phyloP scores from a whole-genome alignment of 2,113 vertebrate species.

The Junco hyemalis region DNA sequence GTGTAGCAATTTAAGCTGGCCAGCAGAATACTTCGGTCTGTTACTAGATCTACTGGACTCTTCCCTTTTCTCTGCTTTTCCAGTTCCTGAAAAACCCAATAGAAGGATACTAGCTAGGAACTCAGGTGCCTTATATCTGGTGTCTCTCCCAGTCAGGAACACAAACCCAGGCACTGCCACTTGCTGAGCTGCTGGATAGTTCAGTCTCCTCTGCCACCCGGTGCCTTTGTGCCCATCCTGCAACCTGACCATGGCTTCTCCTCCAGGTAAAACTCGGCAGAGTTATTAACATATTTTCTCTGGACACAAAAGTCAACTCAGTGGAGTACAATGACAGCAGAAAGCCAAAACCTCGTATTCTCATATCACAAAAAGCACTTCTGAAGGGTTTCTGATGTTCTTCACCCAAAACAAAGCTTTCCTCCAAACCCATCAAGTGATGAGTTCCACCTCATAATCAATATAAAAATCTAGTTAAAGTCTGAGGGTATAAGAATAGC shows the following conservation, averaged over 20 bases:
- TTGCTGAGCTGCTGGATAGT: not conserved
- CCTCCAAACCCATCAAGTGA: not conserved
- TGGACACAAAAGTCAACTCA: not conserved
- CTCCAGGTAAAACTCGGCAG: not conserved
- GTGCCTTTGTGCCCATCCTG: not conserved
- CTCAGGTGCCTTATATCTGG: accelerated
- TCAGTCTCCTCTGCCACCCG: slow-evolving; percentile 10
- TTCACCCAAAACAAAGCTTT: not conserved
- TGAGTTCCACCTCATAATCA: not conserved
- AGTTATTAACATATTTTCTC: accelerated
- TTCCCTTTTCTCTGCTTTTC: not conserved
- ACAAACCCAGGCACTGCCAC: too few species aligned
- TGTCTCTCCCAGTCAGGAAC: not conserved
- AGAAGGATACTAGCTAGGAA: not conserved
- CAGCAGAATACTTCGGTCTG: not conserved
- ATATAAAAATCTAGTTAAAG: not conserved
- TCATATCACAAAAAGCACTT: not conserved
- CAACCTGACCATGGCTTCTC: not conserved
- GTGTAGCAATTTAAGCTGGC: not conserved
- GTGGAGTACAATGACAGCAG: accelerated
- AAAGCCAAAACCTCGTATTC: not conserved
- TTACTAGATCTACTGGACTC: not conserved
- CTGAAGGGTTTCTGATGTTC: accelerated
- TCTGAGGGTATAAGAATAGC: not conserved
- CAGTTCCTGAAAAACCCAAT: not conserved